A percentile compares a stretch with the other conserved stretches of the same genome.
Evolutionary conservation across 2,797 vertebrate species (phyloP).

Genomic region (Pseudochromis fuscus): DNA sequence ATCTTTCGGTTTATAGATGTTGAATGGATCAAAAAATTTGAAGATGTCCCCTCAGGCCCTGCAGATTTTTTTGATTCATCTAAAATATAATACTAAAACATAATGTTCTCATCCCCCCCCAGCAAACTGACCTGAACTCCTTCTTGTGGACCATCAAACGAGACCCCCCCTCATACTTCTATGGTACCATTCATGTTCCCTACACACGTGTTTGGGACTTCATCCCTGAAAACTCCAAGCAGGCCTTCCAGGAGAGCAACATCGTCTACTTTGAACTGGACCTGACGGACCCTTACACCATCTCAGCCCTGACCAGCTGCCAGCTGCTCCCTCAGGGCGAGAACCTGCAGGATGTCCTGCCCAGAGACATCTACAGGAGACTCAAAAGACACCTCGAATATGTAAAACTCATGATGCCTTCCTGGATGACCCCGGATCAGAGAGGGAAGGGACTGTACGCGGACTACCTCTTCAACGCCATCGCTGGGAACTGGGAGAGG

Average conservation of each 20-base stretch:
- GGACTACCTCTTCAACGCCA: slow-evolving; percentile 93
- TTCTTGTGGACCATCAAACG: slow-evolving; percentile 94
- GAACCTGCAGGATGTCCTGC: slow-evolving; percentile 91
- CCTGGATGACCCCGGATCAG: slow-evolving; percentile 93
- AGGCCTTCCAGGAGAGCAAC: slow-evolving; percentile 91
- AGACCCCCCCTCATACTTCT: slow-evolving; percentile 91
- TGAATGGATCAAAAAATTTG: background rate
- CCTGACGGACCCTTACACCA: slow-evolving; percentile 90
- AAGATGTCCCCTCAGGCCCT: background rate
- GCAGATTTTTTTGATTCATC: background rate
- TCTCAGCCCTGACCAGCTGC: slow-evolving; percentile 90
- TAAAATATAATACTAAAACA: background rate
- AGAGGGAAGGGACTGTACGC: slow-evolving; percentile 90
- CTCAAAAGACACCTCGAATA: slow-evolving; percentile 92
- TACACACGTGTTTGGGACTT: slow-evolving; percentile 93
- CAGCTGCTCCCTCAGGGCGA: slow-evolving; percentile 90
- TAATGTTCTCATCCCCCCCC: background rate
- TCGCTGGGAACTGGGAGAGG: slow-evolving; percentile 92
- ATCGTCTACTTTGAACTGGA: slow-evolving; percentile 92
- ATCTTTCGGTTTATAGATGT: background rate
- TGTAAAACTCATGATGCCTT: slow-evolving; percentile 92
- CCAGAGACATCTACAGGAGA: slow-evolving; percentile 87
- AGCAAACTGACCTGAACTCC: slow-evolving; percentile 93
- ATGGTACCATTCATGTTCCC: slow-evolving; percentile 92
- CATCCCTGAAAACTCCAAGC: slow-evolving; percentile 91